Conservation (phyloP, 2,797 vertebrate genomes). For the Ceryle rudis region DNA sequence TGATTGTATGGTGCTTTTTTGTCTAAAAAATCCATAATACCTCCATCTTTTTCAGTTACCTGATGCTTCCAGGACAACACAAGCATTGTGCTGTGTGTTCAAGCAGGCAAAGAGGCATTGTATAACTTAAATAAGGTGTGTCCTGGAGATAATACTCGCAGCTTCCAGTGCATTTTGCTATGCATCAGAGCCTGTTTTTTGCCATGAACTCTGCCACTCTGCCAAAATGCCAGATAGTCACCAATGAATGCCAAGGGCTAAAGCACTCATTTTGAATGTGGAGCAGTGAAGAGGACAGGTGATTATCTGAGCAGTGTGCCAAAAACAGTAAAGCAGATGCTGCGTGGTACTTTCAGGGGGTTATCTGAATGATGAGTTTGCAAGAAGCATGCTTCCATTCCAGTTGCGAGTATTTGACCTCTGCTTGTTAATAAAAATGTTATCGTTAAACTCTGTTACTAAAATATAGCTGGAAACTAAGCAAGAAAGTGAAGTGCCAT, state of each 20-base stretch:
- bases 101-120: background rate
- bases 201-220: background rate
- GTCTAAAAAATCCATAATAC: background rate
- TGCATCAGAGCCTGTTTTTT: background rate
- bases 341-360: background rate
- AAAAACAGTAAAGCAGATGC: background rate
- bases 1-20: background rate
- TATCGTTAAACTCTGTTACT: background rate
- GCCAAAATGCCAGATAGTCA: background rate
- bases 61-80: background rate
- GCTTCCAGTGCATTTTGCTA: background rate
- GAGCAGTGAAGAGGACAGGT: background rate
- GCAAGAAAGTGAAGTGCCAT: background rate
- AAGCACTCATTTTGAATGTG: background rate
- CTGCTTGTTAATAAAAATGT: background rate
- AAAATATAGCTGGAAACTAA: background rate
- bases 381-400: background rate
- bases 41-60: background rate
- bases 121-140: background rate
- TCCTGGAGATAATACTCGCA: background rate
- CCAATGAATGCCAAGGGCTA: background rate
- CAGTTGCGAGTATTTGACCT: background rate
- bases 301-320: background rate
- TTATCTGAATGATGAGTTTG: background rate
- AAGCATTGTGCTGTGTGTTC: background rate